phyloP scores from a whole-genome alignment of 1,140 invertebrate species.

The Chlorops oryzae region DNA sequence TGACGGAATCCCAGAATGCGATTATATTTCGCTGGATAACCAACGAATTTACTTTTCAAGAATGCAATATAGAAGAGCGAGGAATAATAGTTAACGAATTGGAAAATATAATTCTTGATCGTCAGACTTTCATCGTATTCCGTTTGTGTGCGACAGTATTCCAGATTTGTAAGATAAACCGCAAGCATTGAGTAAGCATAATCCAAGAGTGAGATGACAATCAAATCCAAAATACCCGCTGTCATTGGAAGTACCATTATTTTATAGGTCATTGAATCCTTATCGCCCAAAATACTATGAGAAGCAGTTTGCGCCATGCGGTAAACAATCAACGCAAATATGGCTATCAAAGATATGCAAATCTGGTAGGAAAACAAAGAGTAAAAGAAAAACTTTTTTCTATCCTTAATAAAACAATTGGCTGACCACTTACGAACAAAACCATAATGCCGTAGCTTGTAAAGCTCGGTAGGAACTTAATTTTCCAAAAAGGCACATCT shows the following conservation, averaged over 20 bases:
- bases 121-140: constrained; percentile 80
- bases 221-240: constrained; percentile 67
- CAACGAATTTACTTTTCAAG: constrained; percentile 74
- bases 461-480: constrained; percentile 58
- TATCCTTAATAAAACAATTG: neutral
- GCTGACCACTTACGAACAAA: constrained; percentile 51
- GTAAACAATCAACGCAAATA: constrained; percentile 70
- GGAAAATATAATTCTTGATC: constrained; percentile 81
- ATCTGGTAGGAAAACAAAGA: constrained; percentile 50
- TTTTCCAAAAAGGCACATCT: constrained; percentile 63
- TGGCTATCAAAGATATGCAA: constrained; percentile 64
- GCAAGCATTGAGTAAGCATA: constrained; percentile 52
- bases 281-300: constrained; percentile 53
- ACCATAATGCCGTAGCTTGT: constrained; percentile 59
- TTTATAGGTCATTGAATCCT: constrained; percentile 53
- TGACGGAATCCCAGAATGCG: constrained; percentile 58
- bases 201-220: constrained; percentile 52
- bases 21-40: constrained; percentile 70
- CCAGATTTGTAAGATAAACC: constrained; percentile 62
- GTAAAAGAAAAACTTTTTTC: neutral
- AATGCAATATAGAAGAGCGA: constrained; percentile 84
- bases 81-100: constrained; percentile 83
- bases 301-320: constrained; percentile 61
- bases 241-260: constrained; percentile 61
- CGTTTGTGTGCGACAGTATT: constrained; percentile 76